These are phyloP conservation scores for Ennomos quercinarius DNA, from an alignment of 2,888 invertebrate species.

Conservation along the genomic window DNA sequence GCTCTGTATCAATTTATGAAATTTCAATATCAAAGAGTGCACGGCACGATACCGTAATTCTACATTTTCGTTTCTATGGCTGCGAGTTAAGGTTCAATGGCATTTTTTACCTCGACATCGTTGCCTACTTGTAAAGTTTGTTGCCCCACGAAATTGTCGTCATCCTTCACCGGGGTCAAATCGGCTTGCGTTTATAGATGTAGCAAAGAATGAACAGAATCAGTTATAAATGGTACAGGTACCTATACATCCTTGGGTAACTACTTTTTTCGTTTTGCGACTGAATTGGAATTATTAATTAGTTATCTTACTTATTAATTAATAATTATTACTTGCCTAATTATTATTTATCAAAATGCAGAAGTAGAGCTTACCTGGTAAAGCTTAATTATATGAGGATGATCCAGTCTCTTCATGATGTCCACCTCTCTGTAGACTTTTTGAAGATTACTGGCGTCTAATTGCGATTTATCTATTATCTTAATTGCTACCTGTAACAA, in stretches of 20 bases:
- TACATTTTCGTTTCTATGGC: slow-evolving; percentile 4
- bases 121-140: slow-evolving; percentile 23
- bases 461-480: slow-evolving; percentile 97
- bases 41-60: background rate
- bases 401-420: slow-evolving; percentile 98
- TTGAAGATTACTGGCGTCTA: slow-evolving; percentile 95
- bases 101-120: slow-evolving; percentile 16
- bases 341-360: slow-evolving; percentile 1
- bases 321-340: no score
- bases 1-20: slow-evolving; percentile 6
- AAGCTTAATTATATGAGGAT: slow-evolving; percentile 98
- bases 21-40: slow-evolving; percentile 1
- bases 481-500: slow-evolving; percentile 96
- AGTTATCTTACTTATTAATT: no score
- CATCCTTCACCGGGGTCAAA: slow-evolving; percentile 23
- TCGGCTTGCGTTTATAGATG: slow-evolving; percentile 3
- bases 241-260: background rate
- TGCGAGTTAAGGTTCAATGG: slow-evolving; percentile 20
- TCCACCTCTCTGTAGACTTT: slow-evolving; percentile 99
- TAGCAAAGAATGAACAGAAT: no score
- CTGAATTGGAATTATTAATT: no score
- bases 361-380: slow-evolving; percentile 91
- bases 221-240: background rate
- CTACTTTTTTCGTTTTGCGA: background rate
- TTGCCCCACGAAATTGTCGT: slow-evolving; percentile 19